Base-by-base conservation (phyloP, 2,888 invertebrate genomes). In the Xanthia togata region DNA sequence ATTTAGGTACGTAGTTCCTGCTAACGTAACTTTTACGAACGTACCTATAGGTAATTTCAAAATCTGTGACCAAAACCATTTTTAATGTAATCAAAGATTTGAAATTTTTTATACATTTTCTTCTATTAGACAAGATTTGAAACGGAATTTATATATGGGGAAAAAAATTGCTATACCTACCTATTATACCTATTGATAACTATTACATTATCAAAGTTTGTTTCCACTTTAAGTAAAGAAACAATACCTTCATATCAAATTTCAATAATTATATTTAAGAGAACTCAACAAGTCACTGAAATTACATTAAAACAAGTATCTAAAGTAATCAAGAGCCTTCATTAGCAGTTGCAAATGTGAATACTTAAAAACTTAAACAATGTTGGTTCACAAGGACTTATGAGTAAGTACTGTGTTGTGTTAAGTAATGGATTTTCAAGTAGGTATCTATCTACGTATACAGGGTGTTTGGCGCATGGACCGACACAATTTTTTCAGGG, bases 341-440 rank as follows among this genome's bases (percentile, higher is more conserved):
- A 72, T 78, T 78, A 70, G 62, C 41, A 53, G 63, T 62, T 57
- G 65, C 80, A 74, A 57, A 62, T 67, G 53, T 47, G 47, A 53
- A 41, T 76, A 55, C 75, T 75, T 82, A 35, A 71, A 73, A 74
- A 79, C 67, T 79, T 73, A 62, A 72, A 68, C 44, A 41, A 38
- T 65, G 67, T 80, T 59, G 20, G 26, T n/a, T 63, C 35, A 67
- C 20, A 70, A 35, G 50, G 47, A 73, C 76, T 81, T 70, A 35
- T 17, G 38, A 17, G 0, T 64, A 60, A 38, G 68, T 44, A 53
- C 26, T 63, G 8, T 73, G 80, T 79, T 70, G 59, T 60, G 20
- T 35, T 68, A 73, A 70, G 81, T 82, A 83, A 83, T 83, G 85
- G 85, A 60, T 70, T 63, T 14, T 76, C 47, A 85, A 82, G 82